These are phyloP conservation scores for Drosophila trapezifrons DNA, from an alignment of 1,140 invertebrate genomes.

Conservation along the genomic window DNA sequence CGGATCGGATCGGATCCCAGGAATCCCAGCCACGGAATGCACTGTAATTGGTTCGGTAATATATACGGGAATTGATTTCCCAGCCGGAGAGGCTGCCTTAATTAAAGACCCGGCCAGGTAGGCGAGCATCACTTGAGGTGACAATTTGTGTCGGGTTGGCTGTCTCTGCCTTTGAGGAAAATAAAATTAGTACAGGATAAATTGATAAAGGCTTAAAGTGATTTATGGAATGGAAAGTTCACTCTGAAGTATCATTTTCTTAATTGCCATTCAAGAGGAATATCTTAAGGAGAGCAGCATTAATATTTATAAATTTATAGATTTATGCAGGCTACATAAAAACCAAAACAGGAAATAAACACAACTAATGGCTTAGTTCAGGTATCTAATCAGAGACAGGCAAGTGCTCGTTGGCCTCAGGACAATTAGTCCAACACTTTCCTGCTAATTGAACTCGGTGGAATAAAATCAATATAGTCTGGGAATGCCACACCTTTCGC, in stretches of 20 bases:
- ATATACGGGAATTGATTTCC: constrained; percentile 75
- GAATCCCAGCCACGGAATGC: constrained; percentile 39
- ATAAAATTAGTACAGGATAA: constrained; percentile 17
- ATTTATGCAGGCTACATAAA: too few species aligned
- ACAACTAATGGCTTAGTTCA: neutral
- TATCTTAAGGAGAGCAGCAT: neutral
- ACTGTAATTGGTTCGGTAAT: constrained; percentile 77
- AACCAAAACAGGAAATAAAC: neutral
- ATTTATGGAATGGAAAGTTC: constrained; percentile 6
- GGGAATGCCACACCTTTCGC: constrained; percentile 21
- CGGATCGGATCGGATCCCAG: constrained; percentile 4
- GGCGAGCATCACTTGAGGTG: constrained; percentile 21
- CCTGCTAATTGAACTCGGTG: constrained; percentile 10
- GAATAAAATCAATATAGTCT: constrained; percentile 41
- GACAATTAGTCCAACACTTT: constrained; percentile 11
- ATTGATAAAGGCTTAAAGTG: constrained; percentile 5
- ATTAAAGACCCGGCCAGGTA: constrained; percentile 51
- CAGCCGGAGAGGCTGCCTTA: constrained; percentile 45
- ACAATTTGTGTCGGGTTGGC: constrained; percentile 29
- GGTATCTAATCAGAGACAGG: too few species aligned
- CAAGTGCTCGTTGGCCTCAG: neutral
- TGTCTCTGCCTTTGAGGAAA: constrained; percentile 21
- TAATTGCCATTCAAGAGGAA: neutral
- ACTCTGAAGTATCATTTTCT: neutral
- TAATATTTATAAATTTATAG: too few species aligned